Conservation (phyloP, 2,888 invertebrate genomes). For the Athrips mouffetella region DNA sequence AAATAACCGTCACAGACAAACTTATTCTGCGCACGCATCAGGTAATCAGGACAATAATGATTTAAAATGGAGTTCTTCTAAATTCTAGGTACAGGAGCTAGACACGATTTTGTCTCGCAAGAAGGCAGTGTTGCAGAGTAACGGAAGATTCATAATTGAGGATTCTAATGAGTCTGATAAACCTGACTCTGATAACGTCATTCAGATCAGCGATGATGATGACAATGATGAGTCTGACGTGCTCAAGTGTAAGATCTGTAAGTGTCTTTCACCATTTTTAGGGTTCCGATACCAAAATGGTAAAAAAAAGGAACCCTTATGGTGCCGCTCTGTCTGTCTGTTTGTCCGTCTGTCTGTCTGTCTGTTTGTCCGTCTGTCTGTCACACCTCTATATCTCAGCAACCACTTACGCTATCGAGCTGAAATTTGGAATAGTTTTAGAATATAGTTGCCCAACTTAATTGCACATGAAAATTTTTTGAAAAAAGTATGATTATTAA, state of each 20-base stretch:
- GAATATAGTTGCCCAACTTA: no score
- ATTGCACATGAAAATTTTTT: no score
- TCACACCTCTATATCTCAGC: no score
- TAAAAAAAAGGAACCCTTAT: neutral
- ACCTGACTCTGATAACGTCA: slow-evolving; percentile 51
- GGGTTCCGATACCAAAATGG: neutral
- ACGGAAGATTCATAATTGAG: slow-evolving; percentile 78
- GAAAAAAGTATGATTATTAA: no score
- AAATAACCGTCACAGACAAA: no score
- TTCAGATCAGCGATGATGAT: slow-evolving; percentile 74
- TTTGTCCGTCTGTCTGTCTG: no score
- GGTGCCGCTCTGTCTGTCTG: no score
- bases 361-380: no score
- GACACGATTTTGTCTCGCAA: slow-evolving; percentile 75
- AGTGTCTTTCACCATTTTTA: slow-evolving; percentile 30
- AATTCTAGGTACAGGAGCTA: slow-evolving; percentile 76
- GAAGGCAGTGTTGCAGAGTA: slow-evolving; percentile 81
- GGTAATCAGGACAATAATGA: no score
- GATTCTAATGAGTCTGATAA: slow-evolving; percentile 25
- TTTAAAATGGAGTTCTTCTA: slow-evolving; percentile 13
- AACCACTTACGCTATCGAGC: no score
- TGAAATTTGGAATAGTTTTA: no score
- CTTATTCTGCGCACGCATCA: no score
- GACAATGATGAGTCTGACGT: slow-evolving; percentile 43
- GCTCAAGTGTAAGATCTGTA: slow-evolving; percentile 68